Base-by-base conservation (phyloP, 2,113 vertebrate species). In the Asarcornis scutulata region DNA sequence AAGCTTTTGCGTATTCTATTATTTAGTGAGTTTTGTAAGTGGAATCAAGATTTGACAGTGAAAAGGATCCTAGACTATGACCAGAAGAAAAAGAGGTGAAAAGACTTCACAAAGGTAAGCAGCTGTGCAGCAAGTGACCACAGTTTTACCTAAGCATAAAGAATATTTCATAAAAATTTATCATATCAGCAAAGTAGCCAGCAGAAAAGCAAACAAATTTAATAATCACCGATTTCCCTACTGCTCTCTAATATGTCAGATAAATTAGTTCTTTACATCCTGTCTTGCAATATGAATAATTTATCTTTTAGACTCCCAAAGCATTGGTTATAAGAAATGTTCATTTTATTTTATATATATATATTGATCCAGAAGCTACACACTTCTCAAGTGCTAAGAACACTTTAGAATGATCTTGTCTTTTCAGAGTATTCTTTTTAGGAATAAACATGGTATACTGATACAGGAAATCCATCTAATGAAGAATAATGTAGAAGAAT, bases 381-480 rank as follows among this genome's bases (percentile, higher is more conserved):
- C 31, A 63, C 86, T 95, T 88, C 64, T 87, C 40, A 83, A 67
- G 44, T 44, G 20, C 44, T 58, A 69, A 94, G 81, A 94, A 88
- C 86, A 91, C 86, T 97, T 97, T 85, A 94, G 64, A 97, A 86
- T 86, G 88, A 95, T 95, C 63, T 93, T 80, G 82, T 84, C 50
- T 95, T 94, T 96, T 95, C 90, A 68, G 88, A 96, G 93, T 81
- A 46, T 88, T 97, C 58, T 95, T 68, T 96, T 96, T 88, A 94
- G 59, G 56, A 96, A 95, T 67, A 79, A 96, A 77, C 67, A 91
- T 44, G 73, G 80, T 83, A 86, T 93, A 93, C 14, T 97, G 96
- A 96, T 83, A 91, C 86, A 96, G 84, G 78, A 96, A 97, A 96
- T 84, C 40, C 68, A 96, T 94, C 91, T 97, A 93, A 96, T 89